Evolutionary conservation across 2,797 vertebrate genomes (phyloP), one percentile per base, ranked within the genome.

Genomic region (Oreochromis grahami): DNA sequence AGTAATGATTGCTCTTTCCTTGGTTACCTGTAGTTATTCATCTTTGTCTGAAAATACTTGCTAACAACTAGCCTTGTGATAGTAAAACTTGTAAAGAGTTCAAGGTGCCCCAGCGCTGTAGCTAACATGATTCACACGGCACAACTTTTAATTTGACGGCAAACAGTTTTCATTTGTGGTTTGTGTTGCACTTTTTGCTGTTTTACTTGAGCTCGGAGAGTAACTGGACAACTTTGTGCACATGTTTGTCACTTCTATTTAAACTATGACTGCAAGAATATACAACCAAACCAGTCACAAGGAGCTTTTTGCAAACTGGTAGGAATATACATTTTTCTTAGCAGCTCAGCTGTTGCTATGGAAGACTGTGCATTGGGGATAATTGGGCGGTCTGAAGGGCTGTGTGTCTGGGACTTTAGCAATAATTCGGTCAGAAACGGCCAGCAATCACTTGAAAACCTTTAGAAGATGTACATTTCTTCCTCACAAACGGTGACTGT

Each of bases 81-180:
- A 38, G 63, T 68, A 41, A 24, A 21, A 68, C n/a, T 3, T 9
- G 29, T 5, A 43, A 68, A 68, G 8, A 41, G n/a, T 68, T 68
- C 63, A 41, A 1, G 0, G 29, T 63, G 10, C 34, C 34, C 34
- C 19, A 63, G 58, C 6, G 0, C 34, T 43, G 21, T 43, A 70
- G 13, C 38, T 43, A 24, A 68, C 63, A 43, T 24, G n/a, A 1
- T 68, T 43, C n/a, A 68, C n/a, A 43, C 13, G 13, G 38, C 13
- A 43, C 63, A 15, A 43, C 63, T 26, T 68, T 68, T 41, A 68
- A 21, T 38, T 65, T 63, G 17, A 7, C 0, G 0, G 58, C 15
- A 38, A 63, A n/a, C 32, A 8, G 13, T 43, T 24, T 24, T 24
- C 21, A 26, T 43, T 43, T 43, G 13, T 15, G 13, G n/a, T 43